These are phyloP conservation scores for Lomographa bimaculata DNA, from an alignment of 2,888 invertebrate species.

Conservation along the genomic window DNA sequence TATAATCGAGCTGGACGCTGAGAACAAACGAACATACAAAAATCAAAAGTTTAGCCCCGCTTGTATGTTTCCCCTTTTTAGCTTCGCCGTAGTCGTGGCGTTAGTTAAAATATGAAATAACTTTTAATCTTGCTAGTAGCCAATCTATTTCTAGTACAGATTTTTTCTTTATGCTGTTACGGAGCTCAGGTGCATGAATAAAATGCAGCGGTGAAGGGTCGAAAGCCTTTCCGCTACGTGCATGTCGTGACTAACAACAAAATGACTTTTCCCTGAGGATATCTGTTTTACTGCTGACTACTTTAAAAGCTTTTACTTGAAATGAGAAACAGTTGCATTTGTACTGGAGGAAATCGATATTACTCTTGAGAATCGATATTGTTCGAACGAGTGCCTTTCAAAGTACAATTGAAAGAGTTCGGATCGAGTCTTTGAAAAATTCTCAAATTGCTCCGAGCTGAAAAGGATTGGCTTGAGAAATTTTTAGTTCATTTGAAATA, in stretches of 20 bases:
- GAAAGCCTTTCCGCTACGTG: conserved; percentile 28
- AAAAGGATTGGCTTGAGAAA: not conserved
- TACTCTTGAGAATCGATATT: conserved; percentile 1
- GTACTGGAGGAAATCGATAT: conserved; percentile 16
- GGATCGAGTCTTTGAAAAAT: too few species aligned
- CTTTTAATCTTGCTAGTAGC: too few species aligned
- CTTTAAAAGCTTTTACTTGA: conserved; percentile 38
- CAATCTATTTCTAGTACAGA: too few species aligned
- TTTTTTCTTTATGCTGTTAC: too few species aligned
- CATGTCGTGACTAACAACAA: conserved; percentile 30
- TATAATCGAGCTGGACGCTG: too few species aligned
- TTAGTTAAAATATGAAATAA: too few species aligned
- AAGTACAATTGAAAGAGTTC: not conserved
- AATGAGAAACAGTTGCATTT: conserved; percentile 29
- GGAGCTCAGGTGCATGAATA: not conserved
- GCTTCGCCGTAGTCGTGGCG: too few species aligned
- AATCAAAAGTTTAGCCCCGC: too few species aligned
- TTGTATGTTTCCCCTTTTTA: too few species aligned
- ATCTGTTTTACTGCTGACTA: conserved; percentile 33
- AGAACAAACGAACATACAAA: too few species aligned
- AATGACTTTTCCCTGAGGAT: conserved; percentile 32
- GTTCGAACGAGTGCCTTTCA: conserved; percentile 1
- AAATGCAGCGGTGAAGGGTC: conserved; percentile 13
- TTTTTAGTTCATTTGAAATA: not conserved
- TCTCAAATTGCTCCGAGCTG: too few species aligned